Base-by-base conservation (phyloP, 2,888 invertebrate genomes). In the Protonemura montana region DNA sequence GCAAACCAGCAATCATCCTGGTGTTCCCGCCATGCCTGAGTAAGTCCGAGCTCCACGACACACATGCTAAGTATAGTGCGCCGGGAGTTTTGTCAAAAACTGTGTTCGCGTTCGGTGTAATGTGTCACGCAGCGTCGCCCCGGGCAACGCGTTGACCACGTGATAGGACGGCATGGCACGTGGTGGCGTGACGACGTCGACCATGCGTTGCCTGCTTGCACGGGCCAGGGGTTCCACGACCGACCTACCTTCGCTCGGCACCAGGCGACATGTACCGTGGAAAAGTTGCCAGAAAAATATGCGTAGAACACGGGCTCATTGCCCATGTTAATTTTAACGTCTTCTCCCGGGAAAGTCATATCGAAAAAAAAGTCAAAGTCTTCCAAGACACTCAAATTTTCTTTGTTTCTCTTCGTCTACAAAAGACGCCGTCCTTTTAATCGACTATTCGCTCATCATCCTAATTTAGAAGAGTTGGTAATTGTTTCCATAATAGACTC, bases 401-500 rank as follows among this genome's bases (percentile, higher is more conserved):
- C 21, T 59, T 59, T 10, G 7, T 59, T 59, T 13, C 59, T 21
- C 59, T 59, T 59, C 59, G 21, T 59, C 59, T 59, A 59, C 59
- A 81, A 81, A 81, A 81, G 21, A 29, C 28, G 81, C 84, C 76
- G 16, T 76, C 27, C 28, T 84, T 59, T 59, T 84, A 84, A 84
- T 86, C 82, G 82, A 27, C 76, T 30, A 82, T 82, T 86, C 82
- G 76, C 83, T 87, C 87, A 82, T 83, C 86, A 86, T 82, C 86
- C 84, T 85, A 86, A 87, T 86, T 87, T 87, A 86, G 83, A 84
- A 86, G 81, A 81, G 86, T 76, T 87, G 76, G 83, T 87, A 87
- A 87, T 87, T 87, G 87, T 86, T 87, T 86, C 86, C 85, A 87
- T 86, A 87, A 85, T 85, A 87, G 86, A 85, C 82, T 84, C 85